Base-by-base conservation (phyloP, 2,888 invertebrate genomes). In the Diarsia brunnea region DNA sequence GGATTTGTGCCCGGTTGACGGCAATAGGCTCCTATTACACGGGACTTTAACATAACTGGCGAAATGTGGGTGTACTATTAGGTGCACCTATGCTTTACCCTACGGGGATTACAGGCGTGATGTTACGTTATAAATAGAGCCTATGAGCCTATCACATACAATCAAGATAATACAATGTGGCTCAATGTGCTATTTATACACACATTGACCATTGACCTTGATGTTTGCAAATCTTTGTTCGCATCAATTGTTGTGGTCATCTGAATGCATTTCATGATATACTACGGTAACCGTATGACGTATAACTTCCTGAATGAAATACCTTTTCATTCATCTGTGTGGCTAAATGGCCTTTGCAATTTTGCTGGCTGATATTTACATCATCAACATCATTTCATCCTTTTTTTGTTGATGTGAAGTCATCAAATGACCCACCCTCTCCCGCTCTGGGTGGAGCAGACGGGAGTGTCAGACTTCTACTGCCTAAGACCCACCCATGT, bases 191-290 rank as follows among this genome's bases (percentile, higher is more conserved):
- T 83, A 79, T 81, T 79, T 69, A 69, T 72, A 78, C 27, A 1
- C 16, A 14, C 21, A 72, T 72, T 81, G 79, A 79, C 4, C 7
- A 12, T 14, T 38, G 79, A 31, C 80, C 80, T 83, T 84, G 64
- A 78, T 55, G 21, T 7, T 5, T 19, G 43, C 19, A 12, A 64
- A 68, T 79, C 80, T 68, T 84, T 80, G 72, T 72, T 31, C 19
- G 14, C 11, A 1, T 16, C 21, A 55, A 55, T 21, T 69, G n/a
- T 60, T 31, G 5, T 55, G 60, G 14, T 12, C 10, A 43, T 4
- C 24, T 83, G 58, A 78, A 83, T 83, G 72, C 64, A 78, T 69
- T 82, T 70, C 31, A 43, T 63, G 63, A 63, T 63, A 31, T 60
- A 60, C 45, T 60, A 60, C 49, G 21, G 47, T 75, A 24, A 64